phyloP scores from a whole-genome alignment of 2,888 invertebrate species.

The Disparrhopalites patrizii region DNA sequence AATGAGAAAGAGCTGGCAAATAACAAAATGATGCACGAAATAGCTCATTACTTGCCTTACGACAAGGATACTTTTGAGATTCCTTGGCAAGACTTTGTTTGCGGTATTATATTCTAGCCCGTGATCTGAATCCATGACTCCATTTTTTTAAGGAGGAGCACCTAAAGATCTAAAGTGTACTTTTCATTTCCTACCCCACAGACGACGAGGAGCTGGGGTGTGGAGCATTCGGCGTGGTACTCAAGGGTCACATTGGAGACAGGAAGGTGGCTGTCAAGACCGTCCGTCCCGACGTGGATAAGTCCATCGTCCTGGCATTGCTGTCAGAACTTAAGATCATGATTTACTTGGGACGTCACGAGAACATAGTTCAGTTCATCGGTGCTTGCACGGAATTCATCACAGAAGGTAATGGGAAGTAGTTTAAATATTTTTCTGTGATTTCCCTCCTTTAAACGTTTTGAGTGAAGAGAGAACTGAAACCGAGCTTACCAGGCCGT shows the following conservation, averaged over 20 bases:
- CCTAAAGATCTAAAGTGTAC: not conserved
- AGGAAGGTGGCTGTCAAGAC: not conserved
- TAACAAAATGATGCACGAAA: conserved; percentile 5
- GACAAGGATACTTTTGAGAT: conserved; percentile 12
- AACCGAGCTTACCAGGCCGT: conserved; percentile 4
- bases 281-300: not conserved
- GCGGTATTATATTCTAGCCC: too few species aligned
- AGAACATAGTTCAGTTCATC: not conserved
- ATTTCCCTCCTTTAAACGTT: too few species aligned
- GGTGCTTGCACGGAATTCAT: conserved; percentile 2
- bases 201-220: not conserved
- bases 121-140: too few species aligned
- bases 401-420: conserved; percentile 1
- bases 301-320: not conserved
- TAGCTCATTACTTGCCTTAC: conserved; percentile 13
- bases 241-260: not conserved
- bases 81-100: not conserved
- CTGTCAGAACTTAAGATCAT: conserved; percentile 12
- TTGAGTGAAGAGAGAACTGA: not conserved
- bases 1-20: not conserved
- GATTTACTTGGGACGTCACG: conserved; percentile 9
- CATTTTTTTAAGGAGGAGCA: too few species aligned
- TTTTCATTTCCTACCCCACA: not conserved
- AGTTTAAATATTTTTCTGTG: not conserved
- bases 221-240: not conserved